Evolutionary conservation across 2,888 invertebrate species (phyloP).

Genomic region (Theristus sp.): DNA sequence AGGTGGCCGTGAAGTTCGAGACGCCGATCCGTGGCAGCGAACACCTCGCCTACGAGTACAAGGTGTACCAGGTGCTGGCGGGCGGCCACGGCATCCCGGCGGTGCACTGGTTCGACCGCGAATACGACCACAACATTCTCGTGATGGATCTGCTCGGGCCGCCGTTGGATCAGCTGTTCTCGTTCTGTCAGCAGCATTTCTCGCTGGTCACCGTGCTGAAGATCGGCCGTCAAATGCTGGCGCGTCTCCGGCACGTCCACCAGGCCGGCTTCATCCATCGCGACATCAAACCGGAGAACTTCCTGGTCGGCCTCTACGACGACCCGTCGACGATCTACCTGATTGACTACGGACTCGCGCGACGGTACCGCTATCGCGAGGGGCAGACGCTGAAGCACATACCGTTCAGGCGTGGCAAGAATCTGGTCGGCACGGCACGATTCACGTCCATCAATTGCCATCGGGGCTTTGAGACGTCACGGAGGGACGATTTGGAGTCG

Average conservation of each 20-base stretch:
- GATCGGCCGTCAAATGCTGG: constrained; percentile 15
- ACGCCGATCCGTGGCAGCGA: constrained; percentile 7
- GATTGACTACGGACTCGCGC: constrained; percentile 18
- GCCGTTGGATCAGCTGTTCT: constrained; percentile 16
- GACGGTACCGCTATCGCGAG: constrained; percentile 14
- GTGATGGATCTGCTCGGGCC: constrained; percentile 20
- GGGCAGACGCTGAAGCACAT: constrained; percentile 6
- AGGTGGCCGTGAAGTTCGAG: constrained; percentile 19
- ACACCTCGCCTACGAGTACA: constrained; percentile 15
- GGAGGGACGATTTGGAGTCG: constrained; percentile 18
- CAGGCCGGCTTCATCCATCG: constrained; percentile 29
- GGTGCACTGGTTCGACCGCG: constrained; percentile 13
- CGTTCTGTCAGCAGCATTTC: constrained; percentile 11
- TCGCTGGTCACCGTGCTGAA: constrained; percentile 10
- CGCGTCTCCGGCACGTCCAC: constrained; percentile 16
- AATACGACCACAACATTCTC: constrained; percentile 14
- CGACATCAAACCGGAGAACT: constrained; percentile 18
- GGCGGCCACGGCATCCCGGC: constrained; percentile 4
- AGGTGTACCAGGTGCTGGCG: constrained; percentile 1
- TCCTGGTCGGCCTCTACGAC: constrained; percentile 13
- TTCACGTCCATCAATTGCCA: constrained; percentile 17
- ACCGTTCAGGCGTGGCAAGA: neutral
- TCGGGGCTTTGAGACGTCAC: constrained; percentile 13
- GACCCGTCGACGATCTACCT: constrained; percentile 12
- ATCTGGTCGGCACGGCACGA: constrained; percentile 17